These are phyloP conservation scores for Anas bernieri DNA, from an alignment of 2,797 vertebrate genomes.

Conservation along the genomic window DNA sequence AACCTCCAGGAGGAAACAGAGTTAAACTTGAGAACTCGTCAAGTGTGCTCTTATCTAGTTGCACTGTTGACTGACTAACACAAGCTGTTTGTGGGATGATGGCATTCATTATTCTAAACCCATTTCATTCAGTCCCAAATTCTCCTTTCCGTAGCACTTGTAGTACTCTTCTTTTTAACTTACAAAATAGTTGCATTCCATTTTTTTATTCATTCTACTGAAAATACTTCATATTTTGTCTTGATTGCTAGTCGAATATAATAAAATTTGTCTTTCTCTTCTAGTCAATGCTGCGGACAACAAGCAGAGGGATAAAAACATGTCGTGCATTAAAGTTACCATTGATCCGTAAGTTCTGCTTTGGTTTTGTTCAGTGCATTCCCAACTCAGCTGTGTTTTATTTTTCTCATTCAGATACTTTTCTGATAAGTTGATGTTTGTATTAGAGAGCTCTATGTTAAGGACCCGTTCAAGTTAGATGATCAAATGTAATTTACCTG, in stretches of 20 bases:
- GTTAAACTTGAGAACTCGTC: background rate
- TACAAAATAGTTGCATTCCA: background rate
- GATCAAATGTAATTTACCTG: background rate
- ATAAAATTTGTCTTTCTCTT: conserved; percentile 11
- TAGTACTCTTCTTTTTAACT: background rate
- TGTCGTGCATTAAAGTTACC: conserved; percentile 94
- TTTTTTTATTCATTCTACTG: background rate
- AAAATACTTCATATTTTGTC: background rate
- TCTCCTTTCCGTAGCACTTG: background rate
- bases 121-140: background rate
- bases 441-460: background rate
- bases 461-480: fast-evolving
- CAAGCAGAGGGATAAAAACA: conserved; percentile 94
- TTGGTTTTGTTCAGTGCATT: background rate
- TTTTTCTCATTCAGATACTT: background rate
- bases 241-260: background rate
- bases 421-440: background rate
- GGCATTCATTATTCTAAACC: background rate
- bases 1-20: background rate
- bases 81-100: background rate
- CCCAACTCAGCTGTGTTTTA: background rate
- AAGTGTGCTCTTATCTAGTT: background rate
- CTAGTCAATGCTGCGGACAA: conserved; percentile 98
- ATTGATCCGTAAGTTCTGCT: conserved; percentile 91
- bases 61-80: fast-evolving